A percentile compares a stretch with the other conserved stretches of the same genome.
Evolutionary conservation across 2,888 invertebrate species (phyloP).

Genomic region (Pyrocoelia pectoralis): DNA sequence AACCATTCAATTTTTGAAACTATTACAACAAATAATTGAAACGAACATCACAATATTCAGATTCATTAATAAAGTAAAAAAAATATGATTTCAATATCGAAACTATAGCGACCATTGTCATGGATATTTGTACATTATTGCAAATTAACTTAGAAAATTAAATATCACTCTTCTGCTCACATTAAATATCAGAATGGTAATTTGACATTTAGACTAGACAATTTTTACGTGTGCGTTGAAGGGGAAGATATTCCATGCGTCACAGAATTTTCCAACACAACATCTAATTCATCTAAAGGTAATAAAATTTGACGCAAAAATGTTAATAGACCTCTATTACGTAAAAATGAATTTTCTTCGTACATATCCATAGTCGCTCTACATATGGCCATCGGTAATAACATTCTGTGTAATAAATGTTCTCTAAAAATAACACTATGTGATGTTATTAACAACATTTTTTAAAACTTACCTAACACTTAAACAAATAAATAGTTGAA

Average conservation of each 20-base stretch:
- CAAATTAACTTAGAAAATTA: slow-evolving; percentile 25
- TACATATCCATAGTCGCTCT: slow-evolving; percentile 94
- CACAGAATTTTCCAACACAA: slow-evolving; percentile 85
- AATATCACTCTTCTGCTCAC: slow-evolving; percentile 29
- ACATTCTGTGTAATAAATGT: slow-evolving; percentile 88
- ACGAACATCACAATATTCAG: slow-evolving; percentile 3
- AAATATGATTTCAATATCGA: slow-evolving; percentile 26
- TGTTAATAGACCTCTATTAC: slow-evolving; percentile 84
- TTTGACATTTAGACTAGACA: slow-evolving; percentile 25
- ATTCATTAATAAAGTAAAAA: slow-evolving; percentile 19
- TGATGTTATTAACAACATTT: not conserved
- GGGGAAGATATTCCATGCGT: slow-evolving; percentile 70
- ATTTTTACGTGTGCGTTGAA: slow-evolving; percentile 25
- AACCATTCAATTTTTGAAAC: slow-evolving; percentile 10
- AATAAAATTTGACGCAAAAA: slow-evolving; percentile 91
- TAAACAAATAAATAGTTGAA: slow-evolving; percentile 95
- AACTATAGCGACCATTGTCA: slow-evolving; percentile 10
- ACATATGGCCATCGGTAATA: slow-evolving; percentile 89
- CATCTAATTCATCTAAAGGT: slow-evolving; percentile 88
- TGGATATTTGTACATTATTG: slow-evolving; percentile 29
- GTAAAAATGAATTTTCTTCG: slow-evolving; percentile 93
- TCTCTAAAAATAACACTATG: slow-evolving; percentile 65
- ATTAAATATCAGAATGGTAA: slow-evolving; percentile 31
- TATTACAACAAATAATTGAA: slow-evolving; percentile 26
- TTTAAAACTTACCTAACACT: slow-evolving; percentile 77